Evolutionary conservation across 2,113 vertebrate genomes (phyloP), one percentile per base, ranked within the genome.

Genomic region (Myrmecobius fasciatus): DNA sequence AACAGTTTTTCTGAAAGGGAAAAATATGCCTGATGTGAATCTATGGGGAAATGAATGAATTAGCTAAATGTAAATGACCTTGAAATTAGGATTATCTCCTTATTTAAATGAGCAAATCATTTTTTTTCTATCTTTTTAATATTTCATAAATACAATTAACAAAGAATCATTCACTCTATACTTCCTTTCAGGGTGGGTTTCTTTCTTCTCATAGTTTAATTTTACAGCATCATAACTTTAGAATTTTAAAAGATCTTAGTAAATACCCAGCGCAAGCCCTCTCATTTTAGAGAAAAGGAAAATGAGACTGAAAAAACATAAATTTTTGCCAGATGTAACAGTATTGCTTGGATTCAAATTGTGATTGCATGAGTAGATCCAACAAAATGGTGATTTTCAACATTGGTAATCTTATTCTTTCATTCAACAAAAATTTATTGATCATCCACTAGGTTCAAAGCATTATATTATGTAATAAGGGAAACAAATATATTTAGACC

Each of bases 51-150:
- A 25, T 47, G 90, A 53, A 91, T 92, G 94, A 52, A 17, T 36
- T 88, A 8, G 56, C 89, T 48, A 43, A 24, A 24, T 49, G 51
- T 47, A 94, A 96, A 97, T 93, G 60, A 94, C 52, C 49, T 6
- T 52, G 0, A 11, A 93, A 43, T 26, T 25, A 20, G 3, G 90
- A 5, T 91, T 6, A 52, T 48, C 0, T 67, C 89, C 94, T 94
- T 53, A 60, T 47, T 93, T 75, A 8, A 53, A 51, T 91, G 10
- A 94, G 53, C 24, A 92, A 97, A 94, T 53, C 67, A 52, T 6
- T 92, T 20, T 93, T 91, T 67, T 67, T 92, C 22, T 28, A 6
- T 26, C 89, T 48, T 89, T 49, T 90, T 48, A 90, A 90, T 51
- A 90, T 48, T 90, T 90, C 89, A 83, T 83, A 90, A 90, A 51